Evolutionary conservation across 2,888 invertebrate genomes (phyloP).

Genomic region (Abrostola triplasia): DNA sequence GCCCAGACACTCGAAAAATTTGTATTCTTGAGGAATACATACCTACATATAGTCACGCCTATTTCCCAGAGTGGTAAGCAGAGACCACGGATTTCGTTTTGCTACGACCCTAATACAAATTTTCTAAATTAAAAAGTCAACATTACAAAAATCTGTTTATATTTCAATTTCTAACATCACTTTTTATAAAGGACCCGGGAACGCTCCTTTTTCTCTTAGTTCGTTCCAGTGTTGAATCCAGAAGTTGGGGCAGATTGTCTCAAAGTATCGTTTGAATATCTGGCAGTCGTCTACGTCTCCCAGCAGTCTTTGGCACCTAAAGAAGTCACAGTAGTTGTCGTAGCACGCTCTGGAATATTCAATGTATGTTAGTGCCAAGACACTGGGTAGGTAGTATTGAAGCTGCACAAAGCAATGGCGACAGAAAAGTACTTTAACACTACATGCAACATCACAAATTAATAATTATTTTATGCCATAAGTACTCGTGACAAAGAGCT

Average conservation of each 20-base stretch:
- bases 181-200: conserved; percentile 77
- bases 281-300: conserved; percentile 81
- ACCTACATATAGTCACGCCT: too few relatives aligned
- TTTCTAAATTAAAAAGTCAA: neutral
- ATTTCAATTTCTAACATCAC: conserved; percentile 2
- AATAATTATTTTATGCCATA: too few relatives aligned
- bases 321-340: conserved; percentile 82
- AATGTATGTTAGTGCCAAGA: neutral
- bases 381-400: too few relatives aligned
- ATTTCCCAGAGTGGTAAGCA: too few relatives aligned
- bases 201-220: conserved; percentile 77
- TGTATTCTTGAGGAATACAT: too few relatives aligned
- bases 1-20: too few relatives aligned
- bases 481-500: too few relatives aligned
- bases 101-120: too few relatives aligned
- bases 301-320: conserved; percentile 77
- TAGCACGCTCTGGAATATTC: conserved; percentile 76
- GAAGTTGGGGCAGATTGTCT: conserved; percentile 82
- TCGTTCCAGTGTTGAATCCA: conserved; percentile 84
- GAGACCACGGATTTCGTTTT: too few relatives aligned
- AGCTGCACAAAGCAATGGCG: too few relatives aligned
- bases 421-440: too few relatives aligned
- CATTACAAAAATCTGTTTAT: neutral
- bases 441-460: too few relatives aligned
- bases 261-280: conserved; percentile 83